phyloP scores from a whole-genome alignment of 2,888 invertebrate genomes.

The Eupithecia exiguata region DNA sequence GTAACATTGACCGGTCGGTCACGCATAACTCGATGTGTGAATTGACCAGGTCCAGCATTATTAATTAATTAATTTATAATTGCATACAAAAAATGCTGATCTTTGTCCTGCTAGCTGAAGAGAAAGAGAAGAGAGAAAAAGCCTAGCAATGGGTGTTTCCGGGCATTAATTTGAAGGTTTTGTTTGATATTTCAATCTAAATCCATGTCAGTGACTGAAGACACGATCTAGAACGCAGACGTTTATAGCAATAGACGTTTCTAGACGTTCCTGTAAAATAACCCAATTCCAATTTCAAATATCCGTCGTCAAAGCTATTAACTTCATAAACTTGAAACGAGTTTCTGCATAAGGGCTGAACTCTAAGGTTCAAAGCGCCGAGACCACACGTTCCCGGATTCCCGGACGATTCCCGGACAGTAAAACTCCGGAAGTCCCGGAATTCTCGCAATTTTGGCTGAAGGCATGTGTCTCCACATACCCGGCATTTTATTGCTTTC shows the following conservation, averaged over 20 bases:
- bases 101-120: background rate
- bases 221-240: background rate
- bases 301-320: conserved; percentile 4
- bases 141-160: background rate
- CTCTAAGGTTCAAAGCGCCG: conserved; percentile 4
- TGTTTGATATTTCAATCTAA: background rate
- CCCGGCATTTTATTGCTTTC: conserved; percentile 70
- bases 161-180: background rate
- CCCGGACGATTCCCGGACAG: conserved; percentile 50
- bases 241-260: background rate
- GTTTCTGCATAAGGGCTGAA: conserved; percentile 3
- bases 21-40: too few relatives aligned
- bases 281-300: background rate
- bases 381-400: conserved; percentile 66
- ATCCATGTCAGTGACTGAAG: background rate
- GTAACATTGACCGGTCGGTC: too few relatives aligned
- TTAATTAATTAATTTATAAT: too few relatives aligned
- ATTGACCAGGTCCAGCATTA: too few relatives aligned
- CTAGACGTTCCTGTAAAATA: background rate
- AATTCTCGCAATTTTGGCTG: conserved; percentile 66
- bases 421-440: conserved; percentile 70
- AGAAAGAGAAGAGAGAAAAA: background rate
- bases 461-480: conserved; percentile 60
- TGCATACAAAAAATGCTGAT: too few relatives aligned
- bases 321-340: conserved; percentile 3